A percentile compares a stretch with the other conserved stretches of the same genome.
These are phyloP conservation scores for Gadus macrocephalus DNA, from an alignment of 2,113 vertebrate species.

Conservation along the genomic window DNA sequence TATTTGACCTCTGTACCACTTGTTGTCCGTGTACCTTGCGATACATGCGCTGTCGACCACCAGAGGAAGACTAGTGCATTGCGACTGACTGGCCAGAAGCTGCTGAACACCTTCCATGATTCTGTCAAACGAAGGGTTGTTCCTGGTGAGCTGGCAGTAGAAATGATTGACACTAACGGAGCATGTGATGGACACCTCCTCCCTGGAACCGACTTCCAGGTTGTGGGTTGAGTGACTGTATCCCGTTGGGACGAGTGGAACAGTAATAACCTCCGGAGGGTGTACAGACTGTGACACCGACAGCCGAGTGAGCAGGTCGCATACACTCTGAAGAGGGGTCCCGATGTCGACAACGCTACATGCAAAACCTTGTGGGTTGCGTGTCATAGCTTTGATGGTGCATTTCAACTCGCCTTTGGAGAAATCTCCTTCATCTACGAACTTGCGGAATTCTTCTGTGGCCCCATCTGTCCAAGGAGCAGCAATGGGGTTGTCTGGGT, in stretches of 20 bases:
- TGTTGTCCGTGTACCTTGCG: constrained; percentile 75
- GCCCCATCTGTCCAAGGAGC: too few relatives aligned
- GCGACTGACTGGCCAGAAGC: constrained; percentile 39
- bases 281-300: constrained; percentile 18
- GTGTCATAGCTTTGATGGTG: too few relatives aligned
- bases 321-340: too few relatives aligned
- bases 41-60: constrained; percentile 71
- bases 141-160: constrained; percentile 82
- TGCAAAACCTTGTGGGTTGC: too few relatives aligned
- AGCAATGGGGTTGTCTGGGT: too few relatives aligned
- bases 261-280: constrained; percentile 45
- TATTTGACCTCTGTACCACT: constrained; percentile 82
- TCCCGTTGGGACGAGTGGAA: constrained; percentile 46
- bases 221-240: constrained; percentile 74
- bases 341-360: too few relatives aligned
- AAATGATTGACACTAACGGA: constrained; percentile 72
- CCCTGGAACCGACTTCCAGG: constrained; percentile 77
- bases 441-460: too few relatives aligned
- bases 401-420: too few relatives aligned
- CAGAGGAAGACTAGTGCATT: constrained; percentile 30
- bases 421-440: too few relatives aligned
- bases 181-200: constrained; percentile 71
- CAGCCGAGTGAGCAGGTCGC: too few relatives aligned
- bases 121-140: constrained; percentile 61
- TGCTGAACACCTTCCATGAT: constrained; percentile 58